phyloP scores from a whole-genome alignment of 2,797 vertebrate species.

The Lophius americanus region DNA sequence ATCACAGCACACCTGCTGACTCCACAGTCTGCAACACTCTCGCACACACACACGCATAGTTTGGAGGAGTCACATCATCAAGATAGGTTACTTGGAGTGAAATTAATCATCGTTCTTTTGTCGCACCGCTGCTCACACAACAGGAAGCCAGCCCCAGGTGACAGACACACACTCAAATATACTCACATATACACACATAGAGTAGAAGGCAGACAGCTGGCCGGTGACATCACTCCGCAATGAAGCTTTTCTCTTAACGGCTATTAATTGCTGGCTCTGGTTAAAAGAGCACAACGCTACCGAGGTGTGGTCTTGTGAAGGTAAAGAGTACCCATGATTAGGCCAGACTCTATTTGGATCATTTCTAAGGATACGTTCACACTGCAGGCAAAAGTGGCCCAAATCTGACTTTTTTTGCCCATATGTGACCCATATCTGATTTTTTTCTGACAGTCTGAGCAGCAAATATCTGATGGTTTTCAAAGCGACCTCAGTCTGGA shows the following conservation, averaged over 20 bases:
- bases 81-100: conserved; percentile 78
- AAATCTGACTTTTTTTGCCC: too few relatives aligned
- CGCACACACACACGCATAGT: conserved; percentile 22
- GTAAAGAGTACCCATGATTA: not conserved
- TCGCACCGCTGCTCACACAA: conserved; percentile 74
- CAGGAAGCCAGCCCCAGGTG: conserved; percentile 69
- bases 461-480: too few relatives aligned
- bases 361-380: too few relatives aligned
- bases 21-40: conserved; percentile 68
- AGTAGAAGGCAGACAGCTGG: conserved; percentile 70
- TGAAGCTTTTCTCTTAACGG: conserved; percentile 59
- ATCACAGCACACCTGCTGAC: conserved; percentile 81
- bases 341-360: not conserved
- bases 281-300: conserved; percentile 35
- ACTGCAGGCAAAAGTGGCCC: too few relatives aligned
- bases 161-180: conserved; percentile 29
- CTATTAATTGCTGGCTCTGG: conserved; percentile 56
- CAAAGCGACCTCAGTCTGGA: too few relatives aligned
- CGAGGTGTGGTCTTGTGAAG: conserved; percentile 21
- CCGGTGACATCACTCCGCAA: conserved; percentile 58
- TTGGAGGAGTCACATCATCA: conserved; percentile 57
- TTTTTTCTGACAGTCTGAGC: too few relatives aligned
- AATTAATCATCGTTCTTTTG: conserved; percentile 84
- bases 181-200: conserved; percentile 26
- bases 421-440: too few relatives aligned